Percentiles rank a stretch among this genome's conserved stretches.
phyloP scores from a whole-genome alignment of 1,140 invertebrate genomes.

The Drosophila nigromelanica region DNA sequence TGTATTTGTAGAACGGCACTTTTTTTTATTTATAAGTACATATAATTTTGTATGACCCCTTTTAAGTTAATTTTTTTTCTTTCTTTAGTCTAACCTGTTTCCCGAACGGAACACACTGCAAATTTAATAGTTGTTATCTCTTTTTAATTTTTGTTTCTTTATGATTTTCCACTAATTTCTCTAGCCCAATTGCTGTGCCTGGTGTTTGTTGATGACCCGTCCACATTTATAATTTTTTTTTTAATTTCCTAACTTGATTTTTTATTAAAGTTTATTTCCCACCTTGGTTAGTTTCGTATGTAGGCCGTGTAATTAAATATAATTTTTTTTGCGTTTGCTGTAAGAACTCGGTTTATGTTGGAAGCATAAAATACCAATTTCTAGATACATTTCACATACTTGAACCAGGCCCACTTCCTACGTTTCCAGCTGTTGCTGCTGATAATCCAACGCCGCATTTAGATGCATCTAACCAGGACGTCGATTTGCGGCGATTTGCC shows the following conservation, averaged over 20 bases:
- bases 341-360: constrained; percentile 40
- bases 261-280: constrained; percentile 10
- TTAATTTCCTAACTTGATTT: constrained; percentile 29
- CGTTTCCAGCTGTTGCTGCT: constrained; percentile 53
- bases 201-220: constrained; percentile 57
- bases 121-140: constrained; percentile 1
- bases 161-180: constrained; percentile 50
- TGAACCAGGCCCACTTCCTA: constrained; percentile 66
- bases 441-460: constrained; percentile 39
- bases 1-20: constrained; percentile 81
- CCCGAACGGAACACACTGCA: constrained; percentile 32
- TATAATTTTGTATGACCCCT: constrained; percentile 5
- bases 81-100: constrained; percentile 45
- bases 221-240: constrained; percentile 17
- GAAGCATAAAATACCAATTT: constrained; percentile 64
- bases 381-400: constrained; percentile 81
- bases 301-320: constrained; percentile 31
- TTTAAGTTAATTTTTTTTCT: constrained; percentile 28
- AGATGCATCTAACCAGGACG: constrained; percentile 65
- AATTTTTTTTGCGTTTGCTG: constrained; percentile 32
- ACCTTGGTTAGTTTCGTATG: constrained; percentile 27
- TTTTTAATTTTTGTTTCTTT: constrained; percentile 38
- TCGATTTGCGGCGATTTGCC: constrained; percentile 71
- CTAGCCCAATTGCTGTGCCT: constrained; percentile 69
- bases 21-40: constrained; percentile 50